phyloP scores from a whole-genome alignment of 2,888 invertebrate species.

The Toxonevra muliebris region DNA sequence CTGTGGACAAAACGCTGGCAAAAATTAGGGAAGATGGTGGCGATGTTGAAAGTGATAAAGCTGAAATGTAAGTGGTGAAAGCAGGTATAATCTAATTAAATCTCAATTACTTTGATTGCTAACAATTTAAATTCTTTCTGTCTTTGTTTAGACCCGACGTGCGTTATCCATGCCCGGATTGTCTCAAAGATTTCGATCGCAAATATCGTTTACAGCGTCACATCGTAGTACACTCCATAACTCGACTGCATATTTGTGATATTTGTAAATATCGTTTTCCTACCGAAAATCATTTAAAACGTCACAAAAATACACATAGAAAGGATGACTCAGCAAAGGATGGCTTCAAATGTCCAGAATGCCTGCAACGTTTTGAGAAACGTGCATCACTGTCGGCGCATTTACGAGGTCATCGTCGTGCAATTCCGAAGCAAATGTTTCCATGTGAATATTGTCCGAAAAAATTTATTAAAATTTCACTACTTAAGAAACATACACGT shows the following conservation, averaged over 20 bases:
- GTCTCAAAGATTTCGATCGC: constrained; percentile 66
- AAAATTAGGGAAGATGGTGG: no score
- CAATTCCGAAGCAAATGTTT: constrained; percentile 29
- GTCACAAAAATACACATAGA: constrained; percentile 44
- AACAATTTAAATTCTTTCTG: no score
- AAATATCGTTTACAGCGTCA: constrained; percentile 64
- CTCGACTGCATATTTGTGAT: constrained; percentile 52
- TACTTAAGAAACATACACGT: constrained; percentile 67
- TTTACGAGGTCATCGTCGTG: constrained; percentile 35
- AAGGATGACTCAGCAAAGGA: constrained; percentile 18
- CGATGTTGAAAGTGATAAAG: no score
- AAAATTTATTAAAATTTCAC: constrained; percentile 65
- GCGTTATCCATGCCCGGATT: constrained; percentile 61
- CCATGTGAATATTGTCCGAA: constrained; percentile 66
- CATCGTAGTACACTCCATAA: constrained; percentile 45
- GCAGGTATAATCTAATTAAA: no score
- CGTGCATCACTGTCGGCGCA: constrained; percentile 51
- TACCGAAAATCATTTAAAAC: constrained; percentile 41
- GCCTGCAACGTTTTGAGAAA: constrained; percentile 66
- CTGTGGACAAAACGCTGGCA: no score
- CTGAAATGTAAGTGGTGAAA: no score
- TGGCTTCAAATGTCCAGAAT: constrained; percentile 66
- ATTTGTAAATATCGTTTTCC: constrained; percentile 41
- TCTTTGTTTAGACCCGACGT: no score
- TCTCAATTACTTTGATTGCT: no score